A percentile compares a stretch with the other conserved stretches of the same genome.
Evolutionary conservation across 37 sponge, comb jelly and placozoan species (phyloP).

Genomic region (Bolinopsis microptera): DNA sequence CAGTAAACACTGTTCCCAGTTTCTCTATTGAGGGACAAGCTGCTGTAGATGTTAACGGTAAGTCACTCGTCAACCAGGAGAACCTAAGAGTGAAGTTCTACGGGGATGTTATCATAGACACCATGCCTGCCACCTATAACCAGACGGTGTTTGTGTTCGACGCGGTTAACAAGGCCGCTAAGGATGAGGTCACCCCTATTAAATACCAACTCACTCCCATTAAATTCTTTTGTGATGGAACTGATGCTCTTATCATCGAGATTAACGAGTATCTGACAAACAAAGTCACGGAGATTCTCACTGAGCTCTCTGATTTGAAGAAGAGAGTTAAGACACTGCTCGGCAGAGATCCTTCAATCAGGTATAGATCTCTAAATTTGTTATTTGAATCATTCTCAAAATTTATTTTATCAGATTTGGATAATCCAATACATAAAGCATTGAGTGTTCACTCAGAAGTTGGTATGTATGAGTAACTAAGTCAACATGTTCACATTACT

Average conservation of each 20-base stretch:
- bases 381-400: no score
- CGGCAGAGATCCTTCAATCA: background rate
- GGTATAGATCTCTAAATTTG: background rate
- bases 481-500: no score
- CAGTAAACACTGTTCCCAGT: background rate
- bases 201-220: conserved; percentile 64
- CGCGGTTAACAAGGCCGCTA: background rate
- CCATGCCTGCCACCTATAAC: conserved; percentile 45
- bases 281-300: background rate
- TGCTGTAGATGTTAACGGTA: background rate
- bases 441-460: no score
- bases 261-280: background rate
- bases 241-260: background rate
- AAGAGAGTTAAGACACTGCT: conserved; percentile 35
- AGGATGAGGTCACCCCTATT: conserved; percentile 6
- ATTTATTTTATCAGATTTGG: no score
- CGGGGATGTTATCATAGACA: background rate
- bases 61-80: background rate
- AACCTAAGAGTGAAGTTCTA: conserved; percentile 15
- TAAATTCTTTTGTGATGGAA: conserved; percentile 7
- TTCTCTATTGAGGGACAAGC: conserved; percentile 19
- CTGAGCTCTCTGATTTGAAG: conserved; percentile 3
- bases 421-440: no score
- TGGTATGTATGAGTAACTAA: no score
- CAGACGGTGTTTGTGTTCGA: background rate